Base-by-base conservation (phyloP, 2,888 invertebrate genomes). In the Lasioglossum pauxillum region DNA sequence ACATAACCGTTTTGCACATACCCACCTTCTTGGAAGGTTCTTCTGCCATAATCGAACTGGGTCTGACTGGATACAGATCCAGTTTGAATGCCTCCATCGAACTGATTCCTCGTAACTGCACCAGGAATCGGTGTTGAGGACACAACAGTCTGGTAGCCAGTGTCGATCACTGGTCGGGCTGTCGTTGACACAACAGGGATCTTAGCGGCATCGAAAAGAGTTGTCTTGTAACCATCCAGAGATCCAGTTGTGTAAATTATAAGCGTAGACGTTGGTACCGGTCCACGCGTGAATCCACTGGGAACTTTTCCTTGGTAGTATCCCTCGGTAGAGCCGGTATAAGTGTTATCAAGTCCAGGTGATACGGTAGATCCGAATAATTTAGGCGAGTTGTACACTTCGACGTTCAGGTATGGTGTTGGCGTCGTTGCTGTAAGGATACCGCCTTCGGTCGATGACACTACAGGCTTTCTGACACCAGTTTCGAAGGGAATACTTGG, bases 161-260 rank as follows among this genome's bases (percentile, higher is more conserved):
- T 92, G 49, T 92, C 90, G 72, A 92, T 64, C 2, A 91, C 83
- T n/a, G 95, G 94, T 27, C 86, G 91, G 38, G 91, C 90, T 0
- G 93, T 93, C 0, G 94, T 91, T 10, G 91, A 74, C 2, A 83
- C 38, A 53, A 84, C 82, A 4, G 94, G 93, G 44, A 93, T 64
- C 78, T 89, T 92, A 7, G 91, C 91, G 1, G 93, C 92, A 82
- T 92, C 88, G 75, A 90, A 93, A 4, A 87, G 75, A 7, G 93
- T 94, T 0, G 93, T 91, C 77, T 88, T 91, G 75, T 92, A 94
- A 79, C 88, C 89, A 19, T 93, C 92, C 1, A 92, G 41, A 5
- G 92, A 90, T 46, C 91, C 91, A 41, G 92, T 93, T 2, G 94
- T 93, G 49, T 90, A 94, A 49, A 83, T 87, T n/a, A 91, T 83